A percentile compares a stretch with the other conserved stretches of the same genome.
phyloP scores from a whole-genome alignment of 2,888 invertebrate genomes.

The Spatulosminthurus flaviceps region DNA sequence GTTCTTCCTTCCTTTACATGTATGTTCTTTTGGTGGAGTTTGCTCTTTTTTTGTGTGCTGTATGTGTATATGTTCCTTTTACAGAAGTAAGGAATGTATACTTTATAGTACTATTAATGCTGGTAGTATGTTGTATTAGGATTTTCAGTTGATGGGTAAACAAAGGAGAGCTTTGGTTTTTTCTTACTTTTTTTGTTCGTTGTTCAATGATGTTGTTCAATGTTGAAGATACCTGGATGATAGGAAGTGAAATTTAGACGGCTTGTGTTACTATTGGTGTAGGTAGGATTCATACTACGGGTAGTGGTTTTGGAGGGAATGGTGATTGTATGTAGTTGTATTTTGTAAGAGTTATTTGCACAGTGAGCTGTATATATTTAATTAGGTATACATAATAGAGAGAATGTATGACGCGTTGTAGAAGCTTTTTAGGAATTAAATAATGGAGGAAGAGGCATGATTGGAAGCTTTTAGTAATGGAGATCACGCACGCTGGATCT shows the following conservation, averaged over 20 bases:
- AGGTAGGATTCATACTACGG: neutral
- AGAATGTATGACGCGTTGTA: neutral
- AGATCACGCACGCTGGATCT: slow-evolving; percentile 15
- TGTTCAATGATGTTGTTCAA: too few relatives aligned
- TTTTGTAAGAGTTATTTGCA: neutral
- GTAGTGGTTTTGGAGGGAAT: too few relatives aligned
- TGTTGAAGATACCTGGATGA: too few relatives aligned
- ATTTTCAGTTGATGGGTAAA: slow-evolving; percentile 1
- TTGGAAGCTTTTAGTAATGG: slow-evolving; percentile 19
- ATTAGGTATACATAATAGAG: neutral
- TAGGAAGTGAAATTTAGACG: slow-evolving; percentile 2
- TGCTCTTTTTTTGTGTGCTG: neutral
- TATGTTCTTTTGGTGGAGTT: neutral
- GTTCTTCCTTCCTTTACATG: neutral
- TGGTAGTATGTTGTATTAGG: neutral
- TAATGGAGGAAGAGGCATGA: slow-evolving; percentile 8
- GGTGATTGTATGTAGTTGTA: neutral
- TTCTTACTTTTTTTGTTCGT: neutral
- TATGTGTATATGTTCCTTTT: neutral
- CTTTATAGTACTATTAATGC: too few relatives aligned
- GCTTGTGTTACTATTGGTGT: neutral
- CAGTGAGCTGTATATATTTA: too few relatives aligned
- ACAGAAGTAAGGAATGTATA: too few relatives aligned
- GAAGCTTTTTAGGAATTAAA: slow-evolving; percentile 14
- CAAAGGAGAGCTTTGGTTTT: neutral